phyloP scores from a whole-genome alignment of 2,888 invertebrate genomes.

The Oasisia sp. region DNA sequence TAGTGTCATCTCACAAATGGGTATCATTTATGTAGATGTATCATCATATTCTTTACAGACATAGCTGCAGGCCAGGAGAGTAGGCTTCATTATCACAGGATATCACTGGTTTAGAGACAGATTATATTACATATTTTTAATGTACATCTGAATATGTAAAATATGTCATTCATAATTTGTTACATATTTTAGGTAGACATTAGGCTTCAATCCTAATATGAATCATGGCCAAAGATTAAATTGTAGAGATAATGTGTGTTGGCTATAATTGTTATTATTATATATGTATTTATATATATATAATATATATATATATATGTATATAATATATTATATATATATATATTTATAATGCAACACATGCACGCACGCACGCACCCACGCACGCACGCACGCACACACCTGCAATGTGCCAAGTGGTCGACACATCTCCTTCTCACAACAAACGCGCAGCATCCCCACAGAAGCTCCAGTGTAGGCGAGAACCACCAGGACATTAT shows the following conservation, averaged over 20 bases:
- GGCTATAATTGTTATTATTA: too few relatives aligned
- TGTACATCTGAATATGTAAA: too few relatives aligned
- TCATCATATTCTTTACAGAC: neutral
- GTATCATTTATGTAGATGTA: neutral
- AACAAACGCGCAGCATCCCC: neutral
- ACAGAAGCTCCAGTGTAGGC: neutral
- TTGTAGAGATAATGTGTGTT: too few relatives aligned
- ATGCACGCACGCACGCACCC: neutral
- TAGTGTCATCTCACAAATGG: neutral
- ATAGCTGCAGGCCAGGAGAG: neutral
- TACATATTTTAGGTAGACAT: too few relatives aligned
- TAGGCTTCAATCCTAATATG: too few relatives aligned
- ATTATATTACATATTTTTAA: too few relatives aligned
- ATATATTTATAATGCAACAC: too few relatives aligned
- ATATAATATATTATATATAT: too few relatives aligned
- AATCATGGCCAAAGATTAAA: too few relatives aligned
- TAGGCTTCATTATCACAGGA: neutral
- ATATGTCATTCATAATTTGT: too few relatives aligned
- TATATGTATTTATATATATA: too few relatives aligned
- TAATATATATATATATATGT: too few relatives aligned
- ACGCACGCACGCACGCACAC: neutral
- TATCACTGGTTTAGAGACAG: neutral
- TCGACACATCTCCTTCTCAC: neutral
- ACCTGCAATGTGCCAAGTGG: neutral
- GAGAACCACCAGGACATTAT: neutral